Base-by-base conservation (phyloP, 2,113 vertebrate species). In the Neotoma lepida region DNA sequence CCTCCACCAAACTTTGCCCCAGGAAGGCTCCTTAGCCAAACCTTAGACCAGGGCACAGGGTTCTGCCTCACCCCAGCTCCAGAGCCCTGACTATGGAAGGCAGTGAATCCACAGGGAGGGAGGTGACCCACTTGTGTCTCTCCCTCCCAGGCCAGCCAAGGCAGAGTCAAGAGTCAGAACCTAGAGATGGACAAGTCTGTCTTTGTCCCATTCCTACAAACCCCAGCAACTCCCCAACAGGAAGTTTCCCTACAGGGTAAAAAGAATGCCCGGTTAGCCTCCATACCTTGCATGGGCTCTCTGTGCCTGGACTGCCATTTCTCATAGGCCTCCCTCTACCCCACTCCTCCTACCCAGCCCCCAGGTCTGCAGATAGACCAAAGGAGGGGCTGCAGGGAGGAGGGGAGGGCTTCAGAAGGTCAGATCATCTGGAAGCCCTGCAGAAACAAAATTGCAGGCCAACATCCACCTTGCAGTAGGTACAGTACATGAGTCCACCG, bases 321-420 rank as follows among this genome's bases (percentile, higher is more conserved):
- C 70, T 76, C 73, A 73, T 41, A 92, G n/a, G 84, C 54, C 73
- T 84, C 77, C 81, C 85, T 63, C 90, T 89, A 90, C 84, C 49
- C 85, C 71, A 71, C 66, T 41, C 35, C 61, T 95, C 86, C 66
- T 10, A 14, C 22, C 84, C 26, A 20, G 35, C 66, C 70, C 54
- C 44, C 64, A 46, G 80, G 64, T n/a, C n/a, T 78, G 41, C 10
- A 82, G 46, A 54, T 20, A 51, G 93, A 86, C 84, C 39, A 46
- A 15, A 81, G 51, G 6, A 93, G 30, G 41, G 63, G 14, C 70
- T 88, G 7, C 22, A 9, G 22, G 35, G 35, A n/a, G 17, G 33
- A 41, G 0, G 18, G 39, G 14, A 13, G 49, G n/a, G 41, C 44
- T 68, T 86, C 33, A 66, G 44, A 64, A 13, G 56, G 44, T 90